Evolutionary conservation across 1,140 invertebrate genomes (phyloP).

Genomic region (Zaprionus lachaisei): DNA sequence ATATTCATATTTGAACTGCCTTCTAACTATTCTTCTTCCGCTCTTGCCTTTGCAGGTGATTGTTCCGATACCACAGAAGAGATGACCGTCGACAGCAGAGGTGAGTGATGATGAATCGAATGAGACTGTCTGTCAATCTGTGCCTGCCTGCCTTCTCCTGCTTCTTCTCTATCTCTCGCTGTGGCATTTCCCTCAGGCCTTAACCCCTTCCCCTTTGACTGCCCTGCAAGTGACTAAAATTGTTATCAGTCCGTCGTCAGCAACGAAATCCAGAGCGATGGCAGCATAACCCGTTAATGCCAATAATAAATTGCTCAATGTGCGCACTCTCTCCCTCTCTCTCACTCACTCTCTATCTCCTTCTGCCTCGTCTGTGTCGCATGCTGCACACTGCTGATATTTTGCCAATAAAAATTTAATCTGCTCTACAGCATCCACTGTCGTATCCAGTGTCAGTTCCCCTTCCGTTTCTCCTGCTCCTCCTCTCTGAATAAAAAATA

Average conservation of each 20-base stretch:
- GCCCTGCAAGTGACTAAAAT: conserved; percentile 37
- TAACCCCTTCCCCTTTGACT: neutral
- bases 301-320: conserved; percentile 68
- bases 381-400: conserved; percentile 60
- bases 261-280: conserved; percentile 31
- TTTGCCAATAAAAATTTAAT: conserved; percentile 83
- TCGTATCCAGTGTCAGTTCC: conserved; percentile 48
- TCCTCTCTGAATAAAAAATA: neutral
- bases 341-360: neutral
- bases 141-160: neutral
- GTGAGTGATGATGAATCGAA: conserved; percentile 53
- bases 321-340: neutral
- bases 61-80: conserved; percentile 84
- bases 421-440: conserved; percentile 55
- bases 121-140: neutral
- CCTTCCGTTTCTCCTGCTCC: neutral
- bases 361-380: conserved; percentile 10
- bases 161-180: neutral
- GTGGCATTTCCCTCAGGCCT: neutral
- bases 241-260: conserved; percentile 61
- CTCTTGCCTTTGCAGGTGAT: conserved; percentile 69
- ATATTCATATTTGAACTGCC: neutral
- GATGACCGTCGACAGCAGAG: conserved; percentile 84
- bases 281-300: conserved; percentile 76
- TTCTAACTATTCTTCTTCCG: conserved; percentile 1